A percentile compares a stretch with the other conserved stretches of the same genome.
Evolutionary conservation across 2,888 invertebrate genomes (phyloP).

Genomic region (Torymus tubicola): DNA sequence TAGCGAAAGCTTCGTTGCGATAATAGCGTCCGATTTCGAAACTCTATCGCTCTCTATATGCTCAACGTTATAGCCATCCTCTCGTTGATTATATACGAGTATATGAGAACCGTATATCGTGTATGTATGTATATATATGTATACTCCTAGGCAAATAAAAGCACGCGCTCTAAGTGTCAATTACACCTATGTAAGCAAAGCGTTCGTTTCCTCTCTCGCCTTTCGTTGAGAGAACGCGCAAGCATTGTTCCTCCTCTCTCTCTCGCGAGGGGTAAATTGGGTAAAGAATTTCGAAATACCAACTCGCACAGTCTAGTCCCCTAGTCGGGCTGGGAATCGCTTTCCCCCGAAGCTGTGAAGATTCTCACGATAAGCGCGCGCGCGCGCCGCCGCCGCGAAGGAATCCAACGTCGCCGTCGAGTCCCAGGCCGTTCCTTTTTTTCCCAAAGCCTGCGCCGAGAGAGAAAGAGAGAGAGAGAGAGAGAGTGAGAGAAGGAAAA

Average conservation of each 20-base stretch:
- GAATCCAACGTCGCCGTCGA: neutral
- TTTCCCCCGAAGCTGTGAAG: conserved; percentile 72
- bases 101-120: too few relatives aligned
- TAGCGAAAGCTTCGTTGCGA: too few relatives aligned
- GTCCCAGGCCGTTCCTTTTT: neutral
- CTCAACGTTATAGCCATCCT: too few relatives aligned
- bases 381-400: conserved; percentile 11
- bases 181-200: too few relatives aligned
- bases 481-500: neutral
- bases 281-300: conserved; percentile 37
- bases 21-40: too few relatives aligned
- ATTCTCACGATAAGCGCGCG: conserved; percentile 68
- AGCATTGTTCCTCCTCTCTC: neutral
- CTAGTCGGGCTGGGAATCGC: conserved; percentile 73
- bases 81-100: too few relatives aligned
- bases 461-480: conserved; percentile 16
- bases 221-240: neutral
- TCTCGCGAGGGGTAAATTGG: conserved; percentile 56
- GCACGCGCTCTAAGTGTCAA: too few relatives aligned
- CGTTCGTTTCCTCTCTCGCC: too few relatives aligned
- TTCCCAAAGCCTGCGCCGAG: neutral
- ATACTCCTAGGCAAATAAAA: too few relatives aligned
- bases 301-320: conserved; percentile 64
- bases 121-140: too few relatives aligned
- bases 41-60: too few relatives aligned